phyloP scores from a whole-genome alignment of 1,140 invertebrate genomes.

The Drosophila lini region DNA sequence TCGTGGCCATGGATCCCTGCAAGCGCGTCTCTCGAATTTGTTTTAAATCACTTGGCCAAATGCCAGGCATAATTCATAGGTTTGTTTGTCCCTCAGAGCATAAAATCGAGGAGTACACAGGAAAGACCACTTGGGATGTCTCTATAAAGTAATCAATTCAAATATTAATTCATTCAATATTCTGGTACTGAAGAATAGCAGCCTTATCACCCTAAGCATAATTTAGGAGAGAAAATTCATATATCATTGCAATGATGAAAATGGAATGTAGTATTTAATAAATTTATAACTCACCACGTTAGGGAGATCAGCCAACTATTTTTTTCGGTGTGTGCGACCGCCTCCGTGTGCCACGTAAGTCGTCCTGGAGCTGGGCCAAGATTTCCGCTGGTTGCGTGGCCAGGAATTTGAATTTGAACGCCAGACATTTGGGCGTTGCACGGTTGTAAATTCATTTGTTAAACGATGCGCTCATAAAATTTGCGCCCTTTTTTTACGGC shows the following conservation, averaged over 20 bases:
- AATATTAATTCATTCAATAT: neutral
- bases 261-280: neutral
- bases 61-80: constrained; percentile 69
- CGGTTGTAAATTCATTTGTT: constrained; percentile 85
- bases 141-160: neutral
- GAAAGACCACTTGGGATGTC: neutral
- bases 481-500: constrained; percentile 80
- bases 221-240: too few species aligned
- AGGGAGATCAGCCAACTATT: neutral
- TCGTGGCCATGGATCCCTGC: constrained; percentile 26
- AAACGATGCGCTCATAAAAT: constrained; percentile 84
- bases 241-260: neutral
- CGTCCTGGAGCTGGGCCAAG: constrained; percentile 54
- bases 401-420: constrained; percentile 84
- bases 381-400: constrained; percentile 41
- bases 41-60: constrained; percentile 69
- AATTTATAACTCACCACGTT: neutral
- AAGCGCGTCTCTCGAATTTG: constrained; percentile 49
- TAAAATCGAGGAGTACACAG: neutral
- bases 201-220: neutral
- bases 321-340: constrained; percentile 50
- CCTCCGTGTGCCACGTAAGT: constrained; percentile 74
- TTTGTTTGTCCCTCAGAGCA: constrained; percentile 24
- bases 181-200: too few species aligned
- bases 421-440: constrained; percentile 84